Percentiles rank a stretch among this genome's conserved stretches.
Evolutionary conservation across 1,140 invertebrate species (phyloP).

Genomic region (Whitmania pigra): DNA sequence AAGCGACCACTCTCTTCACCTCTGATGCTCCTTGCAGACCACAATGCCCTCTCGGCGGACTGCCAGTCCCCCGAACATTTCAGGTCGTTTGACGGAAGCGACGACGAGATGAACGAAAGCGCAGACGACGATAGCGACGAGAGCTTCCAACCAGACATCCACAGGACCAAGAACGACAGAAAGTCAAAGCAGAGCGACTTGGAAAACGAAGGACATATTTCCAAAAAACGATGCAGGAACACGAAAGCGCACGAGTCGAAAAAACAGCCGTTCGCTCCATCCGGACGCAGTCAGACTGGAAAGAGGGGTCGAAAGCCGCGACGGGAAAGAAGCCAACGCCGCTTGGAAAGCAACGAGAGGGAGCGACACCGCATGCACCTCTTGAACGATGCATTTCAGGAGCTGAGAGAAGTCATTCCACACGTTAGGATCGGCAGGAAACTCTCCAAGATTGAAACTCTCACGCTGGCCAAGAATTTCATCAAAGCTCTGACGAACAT

Average conservation of each 20-base stretch:
- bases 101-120: not conserved
- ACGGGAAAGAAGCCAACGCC: constrained; percentile 62
- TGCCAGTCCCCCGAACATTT: not conserved
- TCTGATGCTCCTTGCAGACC: not conserved
- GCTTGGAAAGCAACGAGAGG: constrained; percentile 71
- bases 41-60: not conserved
- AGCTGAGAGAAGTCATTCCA: constrained; percentile 74
- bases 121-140: constrained; percentile 11
- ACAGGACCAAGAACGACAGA: not conserved
- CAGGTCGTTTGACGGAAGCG: not conserved
- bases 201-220: not conserved
- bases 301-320: constrained; percentile 39
- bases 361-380: constrained; percentile 77
- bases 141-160: not conserved
- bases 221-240: not conserved
- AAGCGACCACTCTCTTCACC: not conserved
- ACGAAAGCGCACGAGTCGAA: not conserved
- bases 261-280: not conserved
- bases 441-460: constrained; percentile 25
- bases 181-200: constrained; percentile 7
- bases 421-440: constrained; percentile 62
- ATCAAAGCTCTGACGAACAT: constrained; percentile 77
- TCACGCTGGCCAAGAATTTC: constrained; percentile 25
- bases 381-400: constrained; percentile 76
- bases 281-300: not conserved